Percentiles rank a stretch among this genome's conserved stretches.
These are phyloP conservation scores for Punctoribates punctum DNA, from an alignment of 2,888 invertebrate genomes.

Conservation along the genomic window DNA sequence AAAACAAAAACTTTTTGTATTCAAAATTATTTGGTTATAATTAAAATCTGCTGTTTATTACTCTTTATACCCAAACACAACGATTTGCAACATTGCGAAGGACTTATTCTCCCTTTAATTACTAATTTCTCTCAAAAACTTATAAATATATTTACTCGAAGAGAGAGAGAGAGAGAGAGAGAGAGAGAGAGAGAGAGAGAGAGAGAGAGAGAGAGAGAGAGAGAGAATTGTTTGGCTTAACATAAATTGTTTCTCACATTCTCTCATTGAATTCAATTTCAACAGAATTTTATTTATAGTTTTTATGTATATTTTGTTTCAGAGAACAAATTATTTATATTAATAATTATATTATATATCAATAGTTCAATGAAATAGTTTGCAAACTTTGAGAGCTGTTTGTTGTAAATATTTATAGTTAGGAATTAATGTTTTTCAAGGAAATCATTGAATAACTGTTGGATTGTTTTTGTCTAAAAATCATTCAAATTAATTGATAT, in stretches of 20 bases:
- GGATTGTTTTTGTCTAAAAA: not conserved
- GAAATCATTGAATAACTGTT: not conserved
- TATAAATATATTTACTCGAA: no score
- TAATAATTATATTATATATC: not conserved
- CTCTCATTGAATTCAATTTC: no score
- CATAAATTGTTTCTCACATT: no score
- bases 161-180: no score
- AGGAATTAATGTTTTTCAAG: constrained; percentile 5
- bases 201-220: no score
- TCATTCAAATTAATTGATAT: not conserved
- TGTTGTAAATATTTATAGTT: constrained; percentile 12
- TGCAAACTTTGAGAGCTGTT: not conserved
- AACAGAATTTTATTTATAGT: no score
- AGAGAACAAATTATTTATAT: no score
- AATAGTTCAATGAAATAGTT: not conserved
- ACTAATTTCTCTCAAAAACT: no score
- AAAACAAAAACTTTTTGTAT: constrained; percentile 11
- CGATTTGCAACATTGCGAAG: not conserved
- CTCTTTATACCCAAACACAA: not conserved
- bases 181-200: no score
- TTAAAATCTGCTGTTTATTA: constrained; percentile 11
- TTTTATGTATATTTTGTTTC: no score
- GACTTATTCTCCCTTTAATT: not conserved
- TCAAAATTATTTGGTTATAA: not conserved
- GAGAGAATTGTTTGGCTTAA: no score